Base-by-base conservation (phyloP, 2,888 invertebrate genomes). In the Eristalinus aeneus region DNA sequence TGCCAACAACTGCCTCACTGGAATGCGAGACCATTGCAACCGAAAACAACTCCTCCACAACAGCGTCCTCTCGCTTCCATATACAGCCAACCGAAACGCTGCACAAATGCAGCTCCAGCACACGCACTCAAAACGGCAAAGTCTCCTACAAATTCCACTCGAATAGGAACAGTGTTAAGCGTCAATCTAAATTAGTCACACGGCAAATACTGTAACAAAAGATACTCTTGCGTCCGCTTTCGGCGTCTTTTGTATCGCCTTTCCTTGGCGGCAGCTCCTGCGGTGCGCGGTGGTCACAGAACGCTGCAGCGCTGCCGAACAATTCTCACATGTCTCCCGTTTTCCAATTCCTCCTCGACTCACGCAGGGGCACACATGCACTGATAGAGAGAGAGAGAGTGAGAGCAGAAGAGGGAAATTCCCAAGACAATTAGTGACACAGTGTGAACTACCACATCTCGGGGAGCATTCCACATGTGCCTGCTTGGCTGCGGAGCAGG, bases 341-440 rank as follows among this genome's bases (percentile, higher is more conserved):
- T 8, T 2, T 12, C 1, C 12, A 2, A n/a, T n/a, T 6, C n/a
- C 39, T n/a, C 39, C 39, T 39, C 12, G 12, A n/a, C 12, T 39
- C 39, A 3, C n/a, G n/a, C 11, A 5, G n/a, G 11, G 5, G 12
- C 12, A 39, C 39, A 39, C 34, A 34, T 34, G 34, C 1, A 34
- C 12, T 11, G 6, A n/a, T n/a, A n/a, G n/a, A n/a, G n/a, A n/a
- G n/a, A n/a, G n/a, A n/a, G n/a, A n/a, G n/a, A 20, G 20, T 8
- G 8, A 22, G 54, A 54, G 53, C 60, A 63, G 60, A 46, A 12
- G 27, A 71, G 36, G 22, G 31, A 81, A 85, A 85, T 85, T 85
- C 85, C 85, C 85, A 85, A 85, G 85, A 81, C 85, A 85, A 81
- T 85, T 85, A 85, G 85, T 81, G 85, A 80, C 85, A 80, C 81